Evolutionary conservation across 30 jellyfish, hydroid and myxozoan species (phyloP), one percentile per base, ranked within the genome.

Genomic region (Pseudorhiza aurosa): DNA sequence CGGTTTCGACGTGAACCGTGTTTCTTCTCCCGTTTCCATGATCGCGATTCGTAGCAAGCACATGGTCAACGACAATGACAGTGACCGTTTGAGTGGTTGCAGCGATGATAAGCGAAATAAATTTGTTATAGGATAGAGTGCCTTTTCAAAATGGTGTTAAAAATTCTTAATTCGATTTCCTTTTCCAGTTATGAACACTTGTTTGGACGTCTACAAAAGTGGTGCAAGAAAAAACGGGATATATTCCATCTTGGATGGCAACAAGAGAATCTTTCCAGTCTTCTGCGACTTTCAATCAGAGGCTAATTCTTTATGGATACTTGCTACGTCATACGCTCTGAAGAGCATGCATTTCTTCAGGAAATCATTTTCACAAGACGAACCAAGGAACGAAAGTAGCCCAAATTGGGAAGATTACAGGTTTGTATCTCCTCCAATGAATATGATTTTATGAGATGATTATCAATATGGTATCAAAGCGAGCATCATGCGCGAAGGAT

Each of bases 271-370:
- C 24, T 53, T 15, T 53, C 67, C 6, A 21, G 67, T 53, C 1
- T 53, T 53, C 14, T 53, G 67, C 14, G 67, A 53, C 14, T 53
- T 53, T 53, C 37, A 53, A 53, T 53, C 67, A 53, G 67, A 53
- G 67, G 35, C 33, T 2, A 21, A 53, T 15, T 53, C 67, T 18
- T 14, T 21, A 21, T 53, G 67, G 67, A 53, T 36, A 21, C 22
- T 53, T 17, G 67, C 24, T 15, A 53, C 35, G 12, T 53, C 67
- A 53, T 53, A 6, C 24, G 35, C 67, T 1, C 24, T 53, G 22
- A 18, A 53, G 36, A n/a, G 24, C 36, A 19, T 1, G 4, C n/a
- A 4, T n/a, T 9, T 1, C 5, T 53, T 53, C 14, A 6, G 35
- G 8, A 21, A 2, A 1, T n/a, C 36, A 15, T 21, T 10, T 1